Evolutionary conservation across 37 sponge, comb jelly and placozoan genomes (phyloP).

Genomic region (Mnemiopsis leidyi): DNA sequence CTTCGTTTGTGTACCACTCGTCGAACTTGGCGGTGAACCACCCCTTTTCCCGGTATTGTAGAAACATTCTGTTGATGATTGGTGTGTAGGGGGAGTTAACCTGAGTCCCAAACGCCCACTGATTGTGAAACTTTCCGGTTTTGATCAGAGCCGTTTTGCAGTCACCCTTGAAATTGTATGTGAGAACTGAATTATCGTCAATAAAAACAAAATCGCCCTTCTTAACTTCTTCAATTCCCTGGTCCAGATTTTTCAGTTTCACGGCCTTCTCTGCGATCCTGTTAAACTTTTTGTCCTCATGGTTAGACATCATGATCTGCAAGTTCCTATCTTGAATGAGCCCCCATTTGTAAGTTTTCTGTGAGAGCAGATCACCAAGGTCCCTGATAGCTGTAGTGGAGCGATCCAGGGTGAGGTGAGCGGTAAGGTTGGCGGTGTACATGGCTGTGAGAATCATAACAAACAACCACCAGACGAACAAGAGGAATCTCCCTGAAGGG

Average conservation of each 20-base stretch:
- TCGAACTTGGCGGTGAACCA: not conserved
- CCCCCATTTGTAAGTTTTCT: not conserved
- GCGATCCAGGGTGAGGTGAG: not conserved
- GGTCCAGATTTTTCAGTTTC: not conserved
- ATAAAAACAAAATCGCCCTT: not conserved
- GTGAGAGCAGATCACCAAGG: not conserved
- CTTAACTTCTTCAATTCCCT: not conserved
- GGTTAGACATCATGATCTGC: not conserved
- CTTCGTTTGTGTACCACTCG: not conserved
- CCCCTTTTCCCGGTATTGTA: not conserved
- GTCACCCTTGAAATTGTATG: not conserved
- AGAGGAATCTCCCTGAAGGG: not conserved
- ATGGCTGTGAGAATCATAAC: not conserved
- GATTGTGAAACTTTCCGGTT: not conserved
- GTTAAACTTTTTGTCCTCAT: not conserved
- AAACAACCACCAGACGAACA: slow-evolving; percentile 8
- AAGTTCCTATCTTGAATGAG: not conserved
- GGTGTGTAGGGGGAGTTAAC: not conserved
- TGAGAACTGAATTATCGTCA: not conserved
- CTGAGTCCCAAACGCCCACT: not conserved
- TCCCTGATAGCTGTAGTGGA: not conserved
- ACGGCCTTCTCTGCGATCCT: not conserved
- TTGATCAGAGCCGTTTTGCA: not conserved
- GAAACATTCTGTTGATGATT: not conserved
- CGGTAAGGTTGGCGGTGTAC: slow-evolving; percentile 39